Percentiles rank a stretch among this genome's conserved stretches.
Evolutionary conservation across 2,888 invertebrate genomes (phyloP).

Genomic region (Conus canariensis): DNA sequence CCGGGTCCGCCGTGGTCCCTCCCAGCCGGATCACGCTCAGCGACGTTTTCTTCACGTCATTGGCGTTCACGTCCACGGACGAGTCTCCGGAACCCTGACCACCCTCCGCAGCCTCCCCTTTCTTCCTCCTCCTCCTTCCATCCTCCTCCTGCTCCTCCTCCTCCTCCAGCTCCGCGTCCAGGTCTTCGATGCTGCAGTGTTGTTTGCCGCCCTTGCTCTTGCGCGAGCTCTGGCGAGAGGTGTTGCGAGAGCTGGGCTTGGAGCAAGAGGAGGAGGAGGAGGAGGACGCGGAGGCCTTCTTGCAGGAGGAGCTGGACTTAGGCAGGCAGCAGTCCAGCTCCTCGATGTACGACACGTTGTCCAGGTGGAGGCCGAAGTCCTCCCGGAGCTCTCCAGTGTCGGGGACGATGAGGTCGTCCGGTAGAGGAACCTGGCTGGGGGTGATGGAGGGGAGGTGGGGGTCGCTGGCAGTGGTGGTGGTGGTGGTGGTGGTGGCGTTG

Average conservation of each 20-base stretch:
- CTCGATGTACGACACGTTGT: conserved; percentile 1
- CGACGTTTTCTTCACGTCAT: conserved; percentile 1
- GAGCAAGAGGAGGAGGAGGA: not conserved
- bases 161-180: conserved; percentile 30
- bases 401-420: conserved; percentile 4
- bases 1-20: conserved; percentile 44
- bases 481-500: not conserved
- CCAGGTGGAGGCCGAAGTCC: not conserved
- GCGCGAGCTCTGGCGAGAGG: conserved; percentile 21
- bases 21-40: conserved; percentile 48
- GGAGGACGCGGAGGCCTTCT: not conserved
- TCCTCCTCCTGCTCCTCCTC: not conserved
- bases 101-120: no score
- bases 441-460: not conserved
- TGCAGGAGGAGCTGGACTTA: not conserved
- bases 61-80: conserved; percentile 12
- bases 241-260: not conserved
- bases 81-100: not conserved
- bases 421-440: not conserved
- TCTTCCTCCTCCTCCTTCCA: not conserved
- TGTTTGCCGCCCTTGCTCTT: conserved; percentile 6
- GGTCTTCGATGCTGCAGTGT: conserved; percentile 32
- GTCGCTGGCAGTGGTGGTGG: not conserved
- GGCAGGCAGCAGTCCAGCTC: not conserved
- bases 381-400: conserved; percentile 15